A percentile compares a stretch with the other conserved stretches of the same genome.
These are phyloP conservation scores for Anarhynchus alexandrinus DNA, from an alignment of 2,113 vertebrate species.

Conservation along the genomic window DNA sequence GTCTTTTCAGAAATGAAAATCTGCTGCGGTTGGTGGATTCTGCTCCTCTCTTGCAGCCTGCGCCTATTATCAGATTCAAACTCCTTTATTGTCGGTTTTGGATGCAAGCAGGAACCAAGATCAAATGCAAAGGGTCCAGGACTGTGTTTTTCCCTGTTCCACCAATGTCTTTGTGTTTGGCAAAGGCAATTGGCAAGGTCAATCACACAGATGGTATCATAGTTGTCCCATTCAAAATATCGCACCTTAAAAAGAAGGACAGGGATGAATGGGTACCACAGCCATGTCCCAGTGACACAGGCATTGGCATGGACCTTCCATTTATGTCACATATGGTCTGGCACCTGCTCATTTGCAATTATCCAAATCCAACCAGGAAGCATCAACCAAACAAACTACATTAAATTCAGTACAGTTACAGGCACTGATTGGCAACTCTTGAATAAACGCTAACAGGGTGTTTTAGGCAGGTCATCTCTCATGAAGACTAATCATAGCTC, in stretches of 20 bases:
- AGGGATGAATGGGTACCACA: not conserved
- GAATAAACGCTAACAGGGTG: not conserved
- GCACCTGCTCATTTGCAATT: not conserved
- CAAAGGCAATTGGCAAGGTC: not conserved
- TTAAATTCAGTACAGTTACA: not conserved
- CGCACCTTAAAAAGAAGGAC: not conserved
- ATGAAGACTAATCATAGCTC: not conserved
- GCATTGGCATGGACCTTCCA: not conserved
- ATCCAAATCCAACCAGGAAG: not conserved
- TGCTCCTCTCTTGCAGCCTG: not conserved
- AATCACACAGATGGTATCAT: not conserved
- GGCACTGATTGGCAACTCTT: not conserved
- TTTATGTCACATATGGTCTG: not conserved
- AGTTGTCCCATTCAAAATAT: not conserved
- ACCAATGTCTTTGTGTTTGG: not conserved
- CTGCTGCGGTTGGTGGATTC: not conserved
- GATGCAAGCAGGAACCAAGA: not conserved
- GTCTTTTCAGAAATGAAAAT: not conserved
- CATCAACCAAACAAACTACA: not conserved
- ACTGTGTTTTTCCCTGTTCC: not conserved
- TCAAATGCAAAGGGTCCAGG: not conserved
- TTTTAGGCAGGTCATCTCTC: not conserved
- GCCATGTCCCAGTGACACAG: accelerated
- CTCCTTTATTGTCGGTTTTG: not conserved
- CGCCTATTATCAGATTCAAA: not conserved